Percentiles rank a stretch among this genome's conserved stretches.
Conservation (phyloP, 2,113 vertebrate species). For the Plectropomus leopardus region DNA sequence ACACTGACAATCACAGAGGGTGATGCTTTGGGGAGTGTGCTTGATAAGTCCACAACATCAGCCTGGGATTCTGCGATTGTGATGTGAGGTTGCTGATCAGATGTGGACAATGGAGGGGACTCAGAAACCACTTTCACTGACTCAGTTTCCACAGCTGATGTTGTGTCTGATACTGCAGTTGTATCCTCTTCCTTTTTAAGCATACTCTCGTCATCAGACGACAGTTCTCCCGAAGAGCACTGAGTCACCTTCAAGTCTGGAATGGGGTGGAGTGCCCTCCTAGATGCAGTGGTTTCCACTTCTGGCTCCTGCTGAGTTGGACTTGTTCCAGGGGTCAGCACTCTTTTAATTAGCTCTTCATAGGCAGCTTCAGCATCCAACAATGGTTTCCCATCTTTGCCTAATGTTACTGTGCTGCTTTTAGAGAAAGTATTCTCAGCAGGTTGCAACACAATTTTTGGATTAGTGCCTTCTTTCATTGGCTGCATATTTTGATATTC, state of each 20-base stretch:
- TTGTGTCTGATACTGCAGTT: constrained; percentile 79
- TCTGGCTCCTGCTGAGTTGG: constrained; percentile 86
- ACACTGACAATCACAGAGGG: constrained; percentile 71
- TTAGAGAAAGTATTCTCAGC: constrained; percentile 87
- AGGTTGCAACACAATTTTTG: constrained; percentile 90
- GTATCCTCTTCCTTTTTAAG: constrained; percentile 83
- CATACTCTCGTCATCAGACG: constrained; percentile 90
- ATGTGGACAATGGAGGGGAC: constrained; percentile 33
- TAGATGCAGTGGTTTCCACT: constrained; percentile 76
- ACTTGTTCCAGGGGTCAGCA: constrained; percentile 90
- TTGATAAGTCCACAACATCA: constrained; percentile 79
- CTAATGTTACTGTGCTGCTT: constrained; percentile 81
- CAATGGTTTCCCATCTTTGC: constrained; percentile 89
- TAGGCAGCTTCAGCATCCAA: constrained; percentile 94
- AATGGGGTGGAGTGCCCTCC: constrained; percentile 90
- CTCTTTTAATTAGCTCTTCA: constrained; percentile 93
- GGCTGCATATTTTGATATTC: constrained; percentile 88
- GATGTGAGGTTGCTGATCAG: constrained; percentile 48
- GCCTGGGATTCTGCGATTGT: constrained; percentile 45
- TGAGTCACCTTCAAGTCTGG: constrained; percentile 98
- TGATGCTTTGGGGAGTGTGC: constrained; percentile 58
- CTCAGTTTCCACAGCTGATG: constrained; percentile 55
- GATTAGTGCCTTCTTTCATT: constrained; percentile 83
- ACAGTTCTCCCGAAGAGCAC: constrained; percentile 94
- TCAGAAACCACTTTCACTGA: constrained; percentile 41